Percentiles rank a stretch among this genome's conserved stretches.
phyloP scores from a whole-genome alignment of 1,140 invertebrate species.

The Leptinotarsa texana region DNA sequence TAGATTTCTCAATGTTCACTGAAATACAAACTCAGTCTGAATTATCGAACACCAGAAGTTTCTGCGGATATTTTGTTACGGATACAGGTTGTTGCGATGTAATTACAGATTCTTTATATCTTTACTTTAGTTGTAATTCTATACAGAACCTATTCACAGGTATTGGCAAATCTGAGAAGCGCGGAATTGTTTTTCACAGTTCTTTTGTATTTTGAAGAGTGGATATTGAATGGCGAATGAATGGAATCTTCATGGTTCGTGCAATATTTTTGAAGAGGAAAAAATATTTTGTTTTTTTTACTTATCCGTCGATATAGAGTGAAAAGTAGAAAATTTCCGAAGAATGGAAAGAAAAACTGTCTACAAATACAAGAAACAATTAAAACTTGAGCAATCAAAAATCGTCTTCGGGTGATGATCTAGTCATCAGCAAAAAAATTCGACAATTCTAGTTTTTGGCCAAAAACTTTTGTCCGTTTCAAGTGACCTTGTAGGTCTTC shows the following conservation, averaged over 20 bases:
- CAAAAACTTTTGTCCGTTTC: neutral
- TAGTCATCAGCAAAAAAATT: too few relatives aligned
- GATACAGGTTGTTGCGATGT: neutral
- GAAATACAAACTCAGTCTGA: too few relatives aligned
- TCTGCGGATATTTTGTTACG: constrained; percentile 1
- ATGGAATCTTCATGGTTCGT: neutral
- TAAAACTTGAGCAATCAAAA: too few relatives aligned
- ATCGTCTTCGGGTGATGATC: too few relatives aligned
- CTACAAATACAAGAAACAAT: too few relatives aligned
- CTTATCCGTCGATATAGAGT: too few relatives aligned
- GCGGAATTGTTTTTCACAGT: neutral
- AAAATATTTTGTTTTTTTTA: too few relatives aligned
- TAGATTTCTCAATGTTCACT: too few relatives aligned
- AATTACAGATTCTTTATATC: neutral
- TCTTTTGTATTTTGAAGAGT: neutral
- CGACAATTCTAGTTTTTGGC: too few relatives aligned
- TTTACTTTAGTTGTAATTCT: neutral
- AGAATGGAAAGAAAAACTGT: too few relatives aligned
- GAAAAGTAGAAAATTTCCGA: too few relatives aligned
- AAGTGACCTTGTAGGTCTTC: too few relatives aligned
- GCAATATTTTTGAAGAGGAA: neutral
- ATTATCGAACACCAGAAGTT: neutral
- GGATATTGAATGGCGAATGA: neutral
- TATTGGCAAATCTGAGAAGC: neutral
- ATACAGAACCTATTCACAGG: neutral